Base-by-base conservation (phyloP, 64 coral and sea anemone genomes). In the Trachythela sp. region DNA sequence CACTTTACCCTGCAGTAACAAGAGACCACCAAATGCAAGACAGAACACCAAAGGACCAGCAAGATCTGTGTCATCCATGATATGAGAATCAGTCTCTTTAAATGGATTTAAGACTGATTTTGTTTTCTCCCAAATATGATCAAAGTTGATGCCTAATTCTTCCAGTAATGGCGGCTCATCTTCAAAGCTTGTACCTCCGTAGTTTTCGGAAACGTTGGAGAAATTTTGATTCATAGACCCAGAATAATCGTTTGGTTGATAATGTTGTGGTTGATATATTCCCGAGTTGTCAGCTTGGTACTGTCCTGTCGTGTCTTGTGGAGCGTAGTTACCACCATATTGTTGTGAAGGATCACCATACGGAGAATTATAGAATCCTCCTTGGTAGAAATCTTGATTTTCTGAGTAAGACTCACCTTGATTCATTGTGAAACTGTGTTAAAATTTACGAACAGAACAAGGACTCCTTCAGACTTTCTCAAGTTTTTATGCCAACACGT, bases 1-100 rank as follows among this genome's bases (percentile, higher is more conserved):
- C 30, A 98, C 89, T 85, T 98, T 98, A 0, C 95, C 95, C 35
- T 98, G 95, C 15, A 98, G 91, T 30, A 98, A 83, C 17, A 98
- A 87, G 50, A 94, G 88, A 15, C 91, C 95, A 43, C 95, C 95
- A 86, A 98, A 98, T 1, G 95, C 95, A 13, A 98, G 70, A 48
- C 95, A 98, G 77, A 98, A 98, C 17, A 98, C 70, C 0, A 98
- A 72, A 4, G 95, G 95, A 5, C 95, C 95, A 33, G 90, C 89
- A 40, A 98, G 58, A 86, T 98, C 95, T 32, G 93, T 98, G 56
- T 98, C 95, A 87, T 98, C 91, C 95, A 98, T 98, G 39, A 98
- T 93, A 70, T 98, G 91, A 4, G 90, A 89, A 87, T 94, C 93
- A 0, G 91, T 94, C 22, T 86, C 27, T 88, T 98, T 94, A 2